Evolutionary conservation across 2,888 invertebrate species (phyloP), one percentile per base, ranked within the genome.

Genomic region (Oscheius sp.): DNA sequence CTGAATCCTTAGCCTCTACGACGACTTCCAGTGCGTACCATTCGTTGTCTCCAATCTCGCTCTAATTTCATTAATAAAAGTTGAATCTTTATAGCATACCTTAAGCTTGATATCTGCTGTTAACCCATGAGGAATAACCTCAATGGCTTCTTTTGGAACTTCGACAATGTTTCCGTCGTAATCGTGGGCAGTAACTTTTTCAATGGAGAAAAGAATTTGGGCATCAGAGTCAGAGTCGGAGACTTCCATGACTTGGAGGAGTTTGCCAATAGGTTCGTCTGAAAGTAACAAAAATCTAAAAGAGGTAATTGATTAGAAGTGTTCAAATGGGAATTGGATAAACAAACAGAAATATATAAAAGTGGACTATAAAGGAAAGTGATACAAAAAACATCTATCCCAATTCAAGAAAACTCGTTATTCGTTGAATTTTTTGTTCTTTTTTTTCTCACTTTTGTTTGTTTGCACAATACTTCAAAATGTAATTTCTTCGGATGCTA

Each of bases 41-140:
- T 24, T 59, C 59, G 28, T 41, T 30, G 28, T 41, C 41, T 12
- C 59, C 59, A 9, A 59, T 59, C n/a, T 59, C 59, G 28, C 28
- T 28, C 59, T 59, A 28, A 14, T 38, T 24, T 20, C 41, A 14
- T 38, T 24, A 2, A 24, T 14, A 9, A 38, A 38, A 32, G 12
- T 2, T 54, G 54, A 32, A 2, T 47, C n/a, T 5, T n/a, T n/a
- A n/a, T n/a, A n/a, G n/a, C 26, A 2, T 26, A 65, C 65, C 49
- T 65, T 65, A 3, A 65, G 44, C n/a, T 17, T 33, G 17, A 65
- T 24, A 2, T 28, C 20, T 2, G 50, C 49, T 20, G 22, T 32
- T n/a, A 32, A 20, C 22, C 63, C 63, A 1, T 63, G 17, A 14
- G 30, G 30, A n/a, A 47, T 28, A 14, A 63, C n/a, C 22, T 45